phyloP scores from a whole-genome alignment of 2,797 vertebrate species.

The Malacoctenus gilli region DNA sequence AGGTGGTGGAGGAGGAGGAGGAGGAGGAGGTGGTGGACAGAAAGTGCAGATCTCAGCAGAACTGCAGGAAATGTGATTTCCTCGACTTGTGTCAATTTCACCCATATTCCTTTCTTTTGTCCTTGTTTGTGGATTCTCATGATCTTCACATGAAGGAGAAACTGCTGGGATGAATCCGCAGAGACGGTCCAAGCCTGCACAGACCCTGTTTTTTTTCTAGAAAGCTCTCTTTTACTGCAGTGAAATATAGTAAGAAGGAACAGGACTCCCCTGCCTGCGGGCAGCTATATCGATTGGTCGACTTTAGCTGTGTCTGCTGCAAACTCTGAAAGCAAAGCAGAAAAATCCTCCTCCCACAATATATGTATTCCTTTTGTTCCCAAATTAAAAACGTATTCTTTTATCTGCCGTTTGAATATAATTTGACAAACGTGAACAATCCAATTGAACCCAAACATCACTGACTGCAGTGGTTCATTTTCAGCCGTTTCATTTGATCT shows the following conservation, averaged over 20 bases:
- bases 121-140: not conserved
- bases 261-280: slow-evolving; percentile 65
- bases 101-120: slow-evolving; percentile 6
- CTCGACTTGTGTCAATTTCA: not conserved
- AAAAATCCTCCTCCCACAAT: slow-evolving; percentile 29
- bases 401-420: not conserved
- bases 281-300: slow-evolving; percentile 75
- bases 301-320: slow-evolving; percentile 72
- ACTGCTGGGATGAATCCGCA: slow-evolving; percentile 10
- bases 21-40: slow-evolving; percentile 1
- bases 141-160: slow-evolving; percentile 26
- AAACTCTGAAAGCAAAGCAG: slow-evolving; percentile 59
- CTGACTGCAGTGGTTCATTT: slow-evolving; percentile 2
- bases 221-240: slow-evolving; percentile 73
- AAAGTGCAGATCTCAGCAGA: not conserved
- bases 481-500: slow-evolving; percentile 17
- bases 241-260: slow-evolving; percentile 63
- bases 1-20: no score
- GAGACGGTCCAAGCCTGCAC: slow-evolving; percentile 10
- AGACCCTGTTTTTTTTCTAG: slow-evolving; percentile 28
- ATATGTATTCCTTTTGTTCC: slow-evolving; percentile 34
- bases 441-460: no score
- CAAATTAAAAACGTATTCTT: slow-evolving; percentile 4
- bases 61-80: not conserved
- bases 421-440: no score